Evolutionary conservation across 2,113 vertebrate species (phyloP).

Genomic region (Anoura caudifer): DNA sequence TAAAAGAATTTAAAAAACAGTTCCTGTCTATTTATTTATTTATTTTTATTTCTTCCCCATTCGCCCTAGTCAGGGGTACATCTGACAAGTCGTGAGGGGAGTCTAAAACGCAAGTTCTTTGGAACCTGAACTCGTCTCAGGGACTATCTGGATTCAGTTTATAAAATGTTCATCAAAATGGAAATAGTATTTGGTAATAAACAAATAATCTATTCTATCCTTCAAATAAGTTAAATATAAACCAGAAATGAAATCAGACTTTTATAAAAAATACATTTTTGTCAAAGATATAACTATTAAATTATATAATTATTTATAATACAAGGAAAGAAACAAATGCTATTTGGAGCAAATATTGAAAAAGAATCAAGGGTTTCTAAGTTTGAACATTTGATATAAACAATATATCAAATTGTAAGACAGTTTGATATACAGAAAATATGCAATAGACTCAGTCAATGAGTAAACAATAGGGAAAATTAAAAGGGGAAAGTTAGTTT

Average conservation of each 20-base stretch:
- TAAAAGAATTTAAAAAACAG: not conserved
- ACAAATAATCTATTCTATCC: not conserved
- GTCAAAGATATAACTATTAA: not conserved
- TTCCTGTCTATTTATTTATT: not conserved
- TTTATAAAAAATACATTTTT: not conserved
- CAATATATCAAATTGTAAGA: not conserved
- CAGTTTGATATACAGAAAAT: not conserved
- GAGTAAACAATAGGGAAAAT: not conserved
- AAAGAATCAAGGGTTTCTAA: not conserved
- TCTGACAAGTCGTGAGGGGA: not conserved
- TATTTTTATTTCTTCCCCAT: too few relatives aligned
- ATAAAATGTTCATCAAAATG: not conserved
- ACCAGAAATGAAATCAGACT: not conserved
- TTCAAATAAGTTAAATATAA: not conserved
- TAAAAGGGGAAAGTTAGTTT: not conserved
- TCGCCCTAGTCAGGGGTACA: not conserved
- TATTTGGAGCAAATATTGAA: not conserved
- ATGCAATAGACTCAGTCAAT: not conserved
- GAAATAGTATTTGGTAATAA: not conserved
- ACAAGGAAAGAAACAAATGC: not conserved
- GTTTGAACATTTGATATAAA: not conserved
- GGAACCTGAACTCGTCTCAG: not conserved
- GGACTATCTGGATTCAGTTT: not conserved
- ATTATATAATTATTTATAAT: not conserved
- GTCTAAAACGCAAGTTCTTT: not conserved